Base-by-base conservation (phyloP, 2,888 invertebrate species). In the Dynastes hyllus region DNA sequence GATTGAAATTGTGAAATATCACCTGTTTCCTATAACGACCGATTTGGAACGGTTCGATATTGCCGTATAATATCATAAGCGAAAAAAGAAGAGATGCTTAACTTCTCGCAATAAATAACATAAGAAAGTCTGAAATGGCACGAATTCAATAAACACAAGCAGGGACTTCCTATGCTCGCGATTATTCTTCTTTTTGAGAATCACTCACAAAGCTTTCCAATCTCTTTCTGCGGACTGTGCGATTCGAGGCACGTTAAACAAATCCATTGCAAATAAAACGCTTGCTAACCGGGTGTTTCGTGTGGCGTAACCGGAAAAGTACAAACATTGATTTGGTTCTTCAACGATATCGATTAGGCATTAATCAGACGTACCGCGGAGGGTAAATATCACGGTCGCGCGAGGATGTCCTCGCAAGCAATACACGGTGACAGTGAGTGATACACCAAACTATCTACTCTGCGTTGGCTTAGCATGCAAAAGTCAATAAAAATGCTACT, bases 291-390 rank as follows among this genome's bases (percentile, higher is more conserved):
- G 37, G 58, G 73, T 58, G 73, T 45, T 73, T 73, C 73, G 73
- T 58, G 73, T 40, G 73, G 58, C 73, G 73, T 73, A 73, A 73
- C 73, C 73, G 73, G 73, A 77, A 77, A 77, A 67, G 77, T 67
- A 77, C 67, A 77, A 77, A 77, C 77, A 77, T 77, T 77, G 77
- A 77, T 77, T 77, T 66, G 67, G 67, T 66, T 66, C 67, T 77
- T 77, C 67, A 55, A 40, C 67, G 77, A 66, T 77, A 77, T 77
- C 67, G 55, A 69, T 77, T 77, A 77, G 67, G 53, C 77, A 77
- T 77, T 77, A 77, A 77, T 77, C 77, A 77, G 73, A 40, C 58
- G 73, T 73, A 73, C 73, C 32, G 73, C 58, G 58, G 53, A 53
- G 73, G 40, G 73, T 73, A 73, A 55, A 55, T 58, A 58, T 37